phyloP scores from a whole-genome alignment of 2,797 vertebrate species.

The Aplochiton taeniatus region DNA sequence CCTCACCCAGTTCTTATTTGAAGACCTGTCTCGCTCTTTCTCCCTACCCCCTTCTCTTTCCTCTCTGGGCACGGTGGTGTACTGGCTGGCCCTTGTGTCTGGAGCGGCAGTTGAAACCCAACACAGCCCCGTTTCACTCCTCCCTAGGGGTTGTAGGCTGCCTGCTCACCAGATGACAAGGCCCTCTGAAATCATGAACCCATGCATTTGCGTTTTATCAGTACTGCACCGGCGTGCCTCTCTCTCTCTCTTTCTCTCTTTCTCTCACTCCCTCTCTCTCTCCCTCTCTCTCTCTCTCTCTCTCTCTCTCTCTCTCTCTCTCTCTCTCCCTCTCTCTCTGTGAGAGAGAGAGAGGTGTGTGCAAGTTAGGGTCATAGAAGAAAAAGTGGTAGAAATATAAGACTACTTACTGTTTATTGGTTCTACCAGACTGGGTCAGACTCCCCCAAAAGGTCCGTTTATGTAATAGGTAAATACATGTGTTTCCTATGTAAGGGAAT shows the following conservation, averaged over 20 bases:
- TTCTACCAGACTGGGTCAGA: neutral
- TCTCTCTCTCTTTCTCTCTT: no score
- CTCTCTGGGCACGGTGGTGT: conserved; percentile 11
- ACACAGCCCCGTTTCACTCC: conserved; percentile 53
- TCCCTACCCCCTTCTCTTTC: conserved; percentile 7
- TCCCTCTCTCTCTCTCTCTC: no score
- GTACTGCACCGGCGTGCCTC: no score
- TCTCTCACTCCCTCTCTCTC: no score
- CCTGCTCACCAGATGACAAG: conserved; percentile 45
- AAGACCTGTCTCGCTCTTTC: neutral
- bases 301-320: neutral
- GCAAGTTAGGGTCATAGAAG: neutral
- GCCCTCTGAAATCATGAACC: conserved; percentile 27
- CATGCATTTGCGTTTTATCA: no score
- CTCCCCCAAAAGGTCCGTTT: neutral
- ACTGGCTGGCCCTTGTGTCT: conserved; percentile 41
- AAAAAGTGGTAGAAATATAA: conserved; percentile 6
- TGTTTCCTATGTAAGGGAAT: conserved; percentile 4
- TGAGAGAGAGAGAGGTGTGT: neutral
- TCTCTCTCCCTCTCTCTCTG: neutral
- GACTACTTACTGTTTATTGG: conserved; percentile 18
- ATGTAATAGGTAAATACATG: conserved; percentile 22
- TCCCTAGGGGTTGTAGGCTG: conserved; percentile 18
- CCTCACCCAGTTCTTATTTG: no score
- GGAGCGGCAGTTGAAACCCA: conserved; percentile 49